Percentiles rank a stretch among this genome's conserved stretches.
phyloP scores from a whole-genome alignment of 2,888 invertebrate species.

The Pherbina coryleti region DNA sequence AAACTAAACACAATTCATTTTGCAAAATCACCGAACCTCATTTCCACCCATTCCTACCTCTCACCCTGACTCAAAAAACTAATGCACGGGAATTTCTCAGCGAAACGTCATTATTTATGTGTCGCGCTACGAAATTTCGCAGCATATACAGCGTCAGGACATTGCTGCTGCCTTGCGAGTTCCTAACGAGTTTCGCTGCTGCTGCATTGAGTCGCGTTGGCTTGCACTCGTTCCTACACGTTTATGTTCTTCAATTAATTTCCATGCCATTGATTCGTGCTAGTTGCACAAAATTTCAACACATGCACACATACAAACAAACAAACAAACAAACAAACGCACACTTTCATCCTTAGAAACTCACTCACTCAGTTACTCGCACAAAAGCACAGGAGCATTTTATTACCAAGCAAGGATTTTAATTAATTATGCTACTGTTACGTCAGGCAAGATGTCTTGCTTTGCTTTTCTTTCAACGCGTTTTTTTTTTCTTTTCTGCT shows the following conservation, averaged over 20 bases:
- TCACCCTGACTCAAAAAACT: background rate
- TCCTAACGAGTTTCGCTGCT: background rate
- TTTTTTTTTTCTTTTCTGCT: background rate
- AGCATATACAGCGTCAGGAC: background rate
- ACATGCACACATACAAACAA: background rate
- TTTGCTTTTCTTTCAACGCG: background rate
- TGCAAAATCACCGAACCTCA: background rate
- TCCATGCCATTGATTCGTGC: slow-evolving; percentile 30
- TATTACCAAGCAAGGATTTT: slow-evolving; percentile 20
- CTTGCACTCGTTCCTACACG: background rate
- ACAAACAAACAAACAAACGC: background rate
- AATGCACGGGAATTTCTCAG: background rate
- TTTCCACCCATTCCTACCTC: background rate
- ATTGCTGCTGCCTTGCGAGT: too few relatives aligned
- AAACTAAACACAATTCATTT: background rate
- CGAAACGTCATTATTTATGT: slow-evolving; percentile 21
- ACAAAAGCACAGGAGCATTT: slow-evolving; percentile 9
- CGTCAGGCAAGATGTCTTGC: background rate
- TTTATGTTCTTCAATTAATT: slow-evolving; percentile 32
- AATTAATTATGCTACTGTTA: slow-evolving; percentile 9
- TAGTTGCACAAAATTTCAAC: background rate
- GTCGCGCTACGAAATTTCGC: background rate
- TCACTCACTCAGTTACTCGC: background rate
- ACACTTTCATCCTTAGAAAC: background rate
- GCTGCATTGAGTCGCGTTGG: background rate